These are phyloP conservation scores for Melieria omissa DNA, from an alignment of 2,888 invertebrate genomes.

Conservation along the genomic window DNA sequence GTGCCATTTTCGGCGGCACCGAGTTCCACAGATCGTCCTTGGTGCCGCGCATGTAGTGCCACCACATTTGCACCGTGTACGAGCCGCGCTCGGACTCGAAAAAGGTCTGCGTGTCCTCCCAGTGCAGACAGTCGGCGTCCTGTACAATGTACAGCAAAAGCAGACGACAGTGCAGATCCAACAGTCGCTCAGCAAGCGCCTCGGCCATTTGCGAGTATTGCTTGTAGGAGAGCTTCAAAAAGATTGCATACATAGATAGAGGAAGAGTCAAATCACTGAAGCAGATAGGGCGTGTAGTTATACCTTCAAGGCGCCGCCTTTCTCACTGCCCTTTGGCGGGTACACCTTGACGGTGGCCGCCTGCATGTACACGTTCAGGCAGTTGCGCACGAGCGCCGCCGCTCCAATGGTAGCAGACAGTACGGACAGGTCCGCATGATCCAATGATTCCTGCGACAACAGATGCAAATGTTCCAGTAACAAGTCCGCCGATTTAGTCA, in stretches of 20 bases:
- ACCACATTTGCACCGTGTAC: slow-evolving; percentile 88
- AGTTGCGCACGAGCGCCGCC: slow-evolving; percentile 81
- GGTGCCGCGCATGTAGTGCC: slow-evolving; percentile 84
- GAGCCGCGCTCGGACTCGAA: slow-evolving; percentile 82
- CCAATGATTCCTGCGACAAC: slow-evolving; percentile 83
- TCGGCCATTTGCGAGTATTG: slow-evolving; percentile 85
- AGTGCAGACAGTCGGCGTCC: slow-evolving; percentile 82
- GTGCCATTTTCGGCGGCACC: slow-evolving; percentile 89
- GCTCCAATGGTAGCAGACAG: slow-evolving; percentile 85
- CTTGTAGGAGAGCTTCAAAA: slow-evolving; percentile 72
- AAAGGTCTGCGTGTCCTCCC: slow-evolving; percentile 75
- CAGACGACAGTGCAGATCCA: slow-evolving; percentile 83
- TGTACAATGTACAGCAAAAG: slow-evolving; percentile 83
- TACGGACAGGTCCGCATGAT: slow-evolving; percentile 85
- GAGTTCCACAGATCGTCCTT: slow-evolving; percentile 86
- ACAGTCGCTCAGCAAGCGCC: slow-evolving; percentile 82
- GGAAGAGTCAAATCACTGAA: not conserved
- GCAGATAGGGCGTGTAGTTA: not conserved
- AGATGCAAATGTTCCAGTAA: slow-evolving; percentile 81
- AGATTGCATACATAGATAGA: not conserved
- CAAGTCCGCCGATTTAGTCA: slow-evolving; percentile 79
- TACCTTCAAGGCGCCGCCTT: slow-evolving; percentile 64
- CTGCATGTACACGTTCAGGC: slow-evolving; percentile 81
- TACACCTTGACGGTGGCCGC: slow-evolving; percentile 62
- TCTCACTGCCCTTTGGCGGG: slow-evolving; percentile 65